Base-by-base conservation (phyloP, 1,140 invertebrate species). In the Drosophila bipectinata region DNA sequence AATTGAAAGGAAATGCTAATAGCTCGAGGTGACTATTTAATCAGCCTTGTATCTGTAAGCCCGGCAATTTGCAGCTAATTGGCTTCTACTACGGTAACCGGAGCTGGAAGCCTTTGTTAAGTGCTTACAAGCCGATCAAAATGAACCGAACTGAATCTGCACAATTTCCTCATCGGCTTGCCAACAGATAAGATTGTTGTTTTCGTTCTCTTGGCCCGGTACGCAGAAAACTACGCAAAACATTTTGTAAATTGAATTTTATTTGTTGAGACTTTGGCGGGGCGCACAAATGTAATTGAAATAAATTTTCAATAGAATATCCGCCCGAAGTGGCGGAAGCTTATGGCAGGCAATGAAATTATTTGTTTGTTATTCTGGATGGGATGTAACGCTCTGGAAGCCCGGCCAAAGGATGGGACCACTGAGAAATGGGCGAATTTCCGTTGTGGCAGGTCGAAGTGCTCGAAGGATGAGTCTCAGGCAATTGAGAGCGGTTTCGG, bases 231-330 rank as follows among this genome's bases (percentile, higher is more conserved):
- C 82, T 85, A 85, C 82, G 82, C 78, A 81, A 87, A 87, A 78
- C 82, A 85, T 82, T 87, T 85, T 85, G 78, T 81, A 85, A 85
- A 85, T 85, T 85, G 74, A 87, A 87, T 85, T 87, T 85, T 49
- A 68, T 69, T 62, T 72, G 77, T 82, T 48, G 58, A 61, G 64
- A 52, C 62, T 75, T 81, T 56, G 62, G 62, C 69, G 44, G 56
- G 34, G 45, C 60, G 56, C 63, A 48, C 72, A 76, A 82, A 87
- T 87, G 82, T 85, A 85, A 87, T 85, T 85, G 82, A 87, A 85
- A 79, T 85, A 85, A 87, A 85, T 88, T 85, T 77, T 87, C 82
- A 87, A 87, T 85, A 58, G 82, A 87, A 87, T 85, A 85, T 85
- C 82, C 82, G 82, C 47, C 72, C 76, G 21, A 77, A 57, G 68